A percentile compares a stretch with the other conserved stretches of the same genome.
These are phyloP conservation scores for Metopolophium dirhodum DNA, from an alignment of 1,140 invertebrate genomes.

Conservation along the genomic window DNA sequence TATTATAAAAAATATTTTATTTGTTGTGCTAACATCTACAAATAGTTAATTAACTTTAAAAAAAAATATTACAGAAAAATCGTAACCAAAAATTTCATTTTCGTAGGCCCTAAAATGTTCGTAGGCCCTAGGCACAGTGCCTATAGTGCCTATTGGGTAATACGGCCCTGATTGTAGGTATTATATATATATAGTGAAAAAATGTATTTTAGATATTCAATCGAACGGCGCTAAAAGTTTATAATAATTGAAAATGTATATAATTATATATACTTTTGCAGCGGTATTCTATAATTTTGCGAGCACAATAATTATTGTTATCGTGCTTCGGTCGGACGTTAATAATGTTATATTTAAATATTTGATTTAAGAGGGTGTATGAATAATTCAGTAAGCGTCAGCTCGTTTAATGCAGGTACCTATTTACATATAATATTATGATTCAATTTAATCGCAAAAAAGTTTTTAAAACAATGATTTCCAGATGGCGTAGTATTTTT, in stretches of 20 bases:
- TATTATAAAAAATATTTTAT: no score
- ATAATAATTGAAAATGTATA: background rate
- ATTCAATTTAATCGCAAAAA: background rate
- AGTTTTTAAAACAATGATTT: conserved; percentile 24
- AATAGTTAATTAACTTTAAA: no score
- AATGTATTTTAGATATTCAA: no score
- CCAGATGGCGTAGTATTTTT: background rate
- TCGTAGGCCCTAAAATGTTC: no score
- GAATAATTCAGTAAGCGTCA: conserved; percentile 10
- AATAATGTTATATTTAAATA: conserved; percentile 33
- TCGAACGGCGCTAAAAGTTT: background rate
- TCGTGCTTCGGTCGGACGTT: background rate
- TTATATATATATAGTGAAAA: no score
- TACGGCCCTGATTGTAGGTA: no score
- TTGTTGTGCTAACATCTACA: no score
- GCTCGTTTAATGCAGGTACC: background rate
- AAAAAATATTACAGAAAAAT: no score
- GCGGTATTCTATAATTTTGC: background rate
- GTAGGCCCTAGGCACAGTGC: no score
- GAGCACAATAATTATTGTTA: background rate
- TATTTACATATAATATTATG: background rate
- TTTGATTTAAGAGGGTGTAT: background rate
- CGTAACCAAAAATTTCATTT: no score
- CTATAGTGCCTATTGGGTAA: no score
- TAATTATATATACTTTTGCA: background rate